phyloP scores from a whole-genome alignment of 2,797 vertebrate species.

The Poeciliopsis presidionis region DNA sequence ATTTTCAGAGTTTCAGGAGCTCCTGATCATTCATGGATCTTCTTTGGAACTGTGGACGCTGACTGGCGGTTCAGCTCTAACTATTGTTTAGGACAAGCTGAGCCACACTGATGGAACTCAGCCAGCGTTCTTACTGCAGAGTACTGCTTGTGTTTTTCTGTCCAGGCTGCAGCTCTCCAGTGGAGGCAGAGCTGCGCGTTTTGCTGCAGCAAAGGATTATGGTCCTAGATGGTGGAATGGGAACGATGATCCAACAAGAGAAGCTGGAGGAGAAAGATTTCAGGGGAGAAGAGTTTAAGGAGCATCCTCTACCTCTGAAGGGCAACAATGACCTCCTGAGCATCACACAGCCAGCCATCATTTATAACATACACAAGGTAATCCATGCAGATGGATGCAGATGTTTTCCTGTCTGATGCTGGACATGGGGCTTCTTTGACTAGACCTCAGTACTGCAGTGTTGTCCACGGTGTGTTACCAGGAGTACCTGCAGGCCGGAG shows the following conservation, averaged over 20 bases:
- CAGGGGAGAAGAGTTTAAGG: slow-evolving; percentile 87
- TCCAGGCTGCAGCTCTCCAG: slow-evolving; percentile 40
- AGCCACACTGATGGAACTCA: background rate
- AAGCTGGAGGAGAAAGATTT: slow-evolving; percentile 87
- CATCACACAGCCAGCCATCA: slow-evolving; percentile 88
- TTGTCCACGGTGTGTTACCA: slow-evolving; percentile 48
- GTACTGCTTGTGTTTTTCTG: background rate
- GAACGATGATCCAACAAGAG: slow-evolving; percentile 93
- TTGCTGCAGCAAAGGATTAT: slow-evolving; percentile 87
- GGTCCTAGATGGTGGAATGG: slow-evolving; percentile 96
- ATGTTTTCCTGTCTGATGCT: background rate
- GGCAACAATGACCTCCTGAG: slow-evolving; percentile 97
- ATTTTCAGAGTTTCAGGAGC: too few relatives aligned
- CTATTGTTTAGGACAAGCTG: background rate
- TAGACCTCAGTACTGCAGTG: background rate
- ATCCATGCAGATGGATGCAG: background rate
- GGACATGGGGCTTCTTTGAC: background rate
- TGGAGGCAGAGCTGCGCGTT: slow-evolving; percentile 82
- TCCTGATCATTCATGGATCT: too few relatives aligned
- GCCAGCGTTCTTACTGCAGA: background rate
- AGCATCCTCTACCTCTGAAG: slow-evolving; percentile 85
- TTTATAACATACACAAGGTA: slow-evolving; percentile 95
- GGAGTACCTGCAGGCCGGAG: slow-evolving; percentile 92
- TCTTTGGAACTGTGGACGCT: too few relatives aligned
- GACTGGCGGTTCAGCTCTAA: background rate